Evolutionary conservation across 2,888 invertebrate genomes (phyloP).

Genomic region (Tyria jacobaeae): DNA sequence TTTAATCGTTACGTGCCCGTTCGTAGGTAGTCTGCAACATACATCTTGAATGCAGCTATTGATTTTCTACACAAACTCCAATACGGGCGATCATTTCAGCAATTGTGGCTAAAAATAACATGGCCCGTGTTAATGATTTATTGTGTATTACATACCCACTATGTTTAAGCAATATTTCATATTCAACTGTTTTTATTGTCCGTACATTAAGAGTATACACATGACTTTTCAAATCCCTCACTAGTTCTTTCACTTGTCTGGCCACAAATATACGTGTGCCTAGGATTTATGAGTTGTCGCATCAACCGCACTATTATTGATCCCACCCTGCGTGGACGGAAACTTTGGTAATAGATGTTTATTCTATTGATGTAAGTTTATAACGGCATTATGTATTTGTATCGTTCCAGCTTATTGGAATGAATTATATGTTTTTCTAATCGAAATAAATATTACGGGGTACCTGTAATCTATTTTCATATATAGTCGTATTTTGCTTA

Average conservation of each 20-base stretch:
- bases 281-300: not conserved
- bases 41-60: constrained; percentile 37
- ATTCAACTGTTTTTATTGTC: not conserved
- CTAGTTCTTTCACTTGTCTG: not conserved
- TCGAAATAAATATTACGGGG: no score
- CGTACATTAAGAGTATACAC: not conserved
- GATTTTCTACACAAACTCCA: constrained; percentile 31
- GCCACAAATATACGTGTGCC: not conserved
- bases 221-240: no score
- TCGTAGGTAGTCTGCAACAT: constrained; percentile 17
- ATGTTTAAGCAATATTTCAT: not conserved
- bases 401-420: no score
- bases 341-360: not conserved
- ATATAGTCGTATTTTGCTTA: no score
- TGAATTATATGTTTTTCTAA: no score
- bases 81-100: constrained; percentile 1
- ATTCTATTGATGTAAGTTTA: not conserved
- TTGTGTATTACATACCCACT: not conserved
- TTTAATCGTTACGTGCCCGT: not conserved
- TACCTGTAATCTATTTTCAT: no score
- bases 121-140: not conserved
- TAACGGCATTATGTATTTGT: not conserved
- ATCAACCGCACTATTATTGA: not conserved
- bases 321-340: not conserved
- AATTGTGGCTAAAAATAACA: constrained; percentile 31